These are phyloP conservation scores for Prolemur simus DNA, from an alignment of 2,113 vertebrate species.

Conservation along the genomic window DNA sequence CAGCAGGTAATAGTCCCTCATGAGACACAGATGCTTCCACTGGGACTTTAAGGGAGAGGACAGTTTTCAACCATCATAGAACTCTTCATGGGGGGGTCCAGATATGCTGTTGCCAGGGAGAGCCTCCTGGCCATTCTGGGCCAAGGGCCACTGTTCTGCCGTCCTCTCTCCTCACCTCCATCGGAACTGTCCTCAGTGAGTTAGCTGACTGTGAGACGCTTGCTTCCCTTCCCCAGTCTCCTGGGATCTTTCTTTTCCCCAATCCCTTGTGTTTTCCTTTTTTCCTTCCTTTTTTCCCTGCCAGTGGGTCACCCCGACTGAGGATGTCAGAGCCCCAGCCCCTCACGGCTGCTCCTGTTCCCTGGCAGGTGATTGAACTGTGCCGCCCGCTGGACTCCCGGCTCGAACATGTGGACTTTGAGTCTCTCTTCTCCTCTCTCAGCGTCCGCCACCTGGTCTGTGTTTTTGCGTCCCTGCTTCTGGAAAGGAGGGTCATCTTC, in stretches of 20 bases:
- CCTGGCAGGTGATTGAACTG: conserved; percentile 92
- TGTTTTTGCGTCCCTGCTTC: conserved; percentile 92
- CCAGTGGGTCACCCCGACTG: background rate
- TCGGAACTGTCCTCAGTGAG: background rate
- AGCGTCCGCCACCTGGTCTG: conserved; percentile 88
- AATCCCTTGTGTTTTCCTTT: background rate
- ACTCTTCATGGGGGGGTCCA: background rate
- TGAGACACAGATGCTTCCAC: background rate
- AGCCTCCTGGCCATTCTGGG: background rate
- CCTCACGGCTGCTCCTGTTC: background rate
- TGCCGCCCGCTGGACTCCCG: conserved; percentile 94
- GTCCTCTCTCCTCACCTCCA: background rate
- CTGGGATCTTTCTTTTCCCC: background rate
- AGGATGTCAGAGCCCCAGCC: background rate
- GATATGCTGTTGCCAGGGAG: rapidly evolving
- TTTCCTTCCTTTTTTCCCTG: background rate
- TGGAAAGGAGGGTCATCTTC: conserved; percentile 96
- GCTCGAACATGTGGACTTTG: conserved; percentile 96
- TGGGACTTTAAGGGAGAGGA: background rate
- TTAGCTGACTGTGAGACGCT: rapidly evolving
- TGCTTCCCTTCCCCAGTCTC: background rate
- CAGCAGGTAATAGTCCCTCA: background rate
- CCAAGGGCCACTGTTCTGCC: background rate
- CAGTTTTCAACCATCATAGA: rapidly evolving
- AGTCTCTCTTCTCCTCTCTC: conserved; percentile 94